Conservation (phyloP, 1,140 invertebrate genomes). For the Mycetomoellerius zeteki region DNA sequence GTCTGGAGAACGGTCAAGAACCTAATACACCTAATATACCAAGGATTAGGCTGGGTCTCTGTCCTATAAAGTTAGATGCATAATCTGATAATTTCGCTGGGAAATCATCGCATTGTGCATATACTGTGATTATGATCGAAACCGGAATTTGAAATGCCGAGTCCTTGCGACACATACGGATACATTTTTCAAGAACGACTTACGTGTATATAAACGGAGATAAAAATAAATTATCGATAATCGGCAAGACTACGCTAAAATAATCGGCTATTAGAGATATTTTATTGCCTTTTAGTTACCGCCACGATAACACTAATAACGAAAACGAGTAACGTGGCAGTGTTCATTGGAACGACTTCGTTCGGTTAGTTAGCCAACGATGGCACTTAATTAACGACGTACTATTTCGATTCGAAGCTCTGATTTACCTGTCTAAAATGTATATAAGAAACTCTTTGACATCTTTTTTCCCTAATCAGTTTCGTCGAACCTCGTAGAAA, state of each 20-base stretch:
- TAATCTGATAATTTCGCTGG: constrained; percentile 47
- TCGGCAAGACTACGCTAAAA: neutral
- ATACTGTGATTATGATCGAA: constrained; percentile 42
- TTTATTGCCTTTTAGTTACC: neutral
- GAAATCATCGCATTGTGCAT: constrained; percentile 6
- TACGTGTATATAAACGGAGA: neutral
- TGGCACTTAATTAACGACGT: constrained; percentile 1
- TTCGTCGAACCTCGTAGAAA: constrained; percentile 38
- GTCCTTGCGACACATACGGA: constrained; percentile 24
- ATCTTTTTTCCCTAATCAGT: neutral
- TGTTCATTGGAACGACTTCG: neutral
- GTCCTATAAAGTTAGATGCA: constrained; percentile 55
- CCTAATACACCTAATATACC: constrained; percentile 74
- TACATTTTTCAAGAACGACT: neutral
- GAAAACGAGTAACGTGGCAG: neutral
- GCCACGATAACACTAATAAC: constrained; percentile 15
- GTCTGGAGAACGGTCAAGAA: constrained; percentile 74
- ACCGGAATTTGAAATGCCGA: constrained; percentile 24
- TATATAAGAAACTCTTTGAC: constrained; percentile 28
- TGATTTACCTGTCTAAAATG: neutral
- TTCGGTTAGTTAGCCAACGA: constrained; percentile 17
- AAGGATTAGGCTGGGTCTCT: constrained; percentile 69
- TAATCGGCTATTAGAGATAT: neutral
- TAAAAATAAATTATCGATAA: constrained; percentile 33
- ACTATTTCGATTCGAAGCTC: neutral